Percentiles rank a stretch among this genome's conserved stretches.
phyloP scores from a whole-genome alignment of 2,888 invertebrate species.

The Silvanus unidentatus region DNA sequence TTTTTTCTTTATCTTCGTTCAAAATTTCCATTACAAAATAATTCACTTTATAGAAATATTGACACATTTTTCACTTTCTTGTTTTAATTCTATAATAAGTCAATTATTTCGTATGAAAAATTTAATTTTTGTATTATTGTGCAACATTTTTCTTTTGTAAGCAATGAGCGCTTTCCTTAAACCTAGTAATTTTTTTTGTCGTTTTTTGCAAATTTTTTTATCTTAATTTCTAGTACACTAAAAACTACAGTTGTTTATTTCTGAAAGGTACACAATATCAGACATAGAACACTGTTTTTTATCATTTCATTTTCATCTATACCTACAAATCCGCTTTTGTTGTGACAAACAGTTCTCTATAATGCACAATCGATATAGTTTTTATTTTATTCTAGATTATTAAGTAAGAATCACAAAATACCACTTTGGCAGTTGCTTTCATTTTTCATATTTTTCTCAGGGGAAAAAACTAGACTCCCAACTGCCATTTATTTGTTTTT shows the following conservation, averaged over 20 bases:
- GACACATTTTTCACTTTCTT: too few relatives aligned
- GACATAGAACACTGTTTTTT: slow-evolving; percentile 40
- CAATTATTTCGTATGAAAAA: slow-evolving; percentile 5
- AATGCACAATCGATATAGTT: slow-evolving; percentile 40
- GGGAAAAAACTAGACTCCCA: too few relatives aligned
- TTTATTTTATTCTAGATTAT: slow-evolving; percentile 24
- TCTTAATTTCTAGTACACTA: slow-evolving; percentile 38
- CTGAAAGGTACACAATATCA: slow-evolving; percentile 46
- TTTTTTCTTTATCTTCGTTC: too few relatives aligned
- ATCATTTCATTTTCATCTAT: slow-evolving; percentile 14
- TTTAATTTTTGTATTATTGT: slow-evolving; percentile 8
- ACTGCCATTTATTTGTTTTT: too few relatives aligned
- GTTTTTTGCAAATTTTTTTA: slow-evolving; percentile 30
- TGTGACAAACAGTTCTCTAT: slow-evolving; percentile 19
- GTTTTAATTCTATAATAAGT: too few relatives aligned
- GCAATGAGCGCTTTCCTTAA: slow-evolving; percentile 38
- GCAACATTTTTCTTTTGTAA: slow-evolving; percentile 26
- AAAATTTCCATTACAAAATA: too few relatives aligned
- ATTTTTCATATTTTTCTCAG: too few relatives aligned
- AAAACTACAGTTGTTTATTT: slow-evolving; percentile 31
- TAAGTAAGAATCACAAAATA: slow-evolving; percentile 43
- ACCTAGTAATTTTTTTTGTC: slow-evolving; percentile 24
- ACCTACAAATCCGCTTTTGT: too few relatives aligned
- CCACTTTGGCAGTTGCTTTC: slow-evolving; percentile 24
- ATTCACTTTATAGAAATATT: too few relatives aligned